Percentiles rank a stretch among this genome's conserved stretches.
phyloP scores from a whole-genome alignment of 2,113 vertebrate genomes.

The Bucco capensis region DNA sequence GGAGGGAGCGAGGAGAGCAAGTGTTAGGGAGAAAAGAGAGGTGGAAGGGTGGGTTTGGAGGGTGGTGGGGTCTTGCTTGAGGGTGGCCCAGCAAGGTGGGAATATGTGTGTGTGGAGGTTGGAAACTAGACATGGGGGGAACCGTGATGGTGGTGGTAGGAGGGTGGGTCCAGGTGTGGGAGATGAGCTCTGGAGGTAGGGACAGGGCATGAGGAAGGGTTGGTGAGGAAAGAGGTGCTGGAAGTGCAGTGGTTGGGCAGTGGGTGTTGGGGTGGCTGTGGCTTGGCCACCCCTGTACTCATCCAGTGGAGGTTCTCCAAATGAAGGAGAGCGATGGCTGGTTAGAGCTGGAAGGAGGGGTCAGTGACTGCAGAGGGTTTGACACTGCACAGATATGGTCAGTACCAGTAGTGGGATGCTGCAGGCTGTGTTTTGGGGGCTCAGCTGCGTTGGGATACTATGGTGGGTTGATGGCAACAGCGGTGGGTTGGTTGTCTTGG shows the following conservation, averaged over 20 bases:
- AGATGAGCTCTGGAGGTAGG: neutral
- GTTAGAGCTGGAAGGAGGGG: neutral
- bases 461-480: neutral
- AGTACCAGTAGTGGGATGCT: neutral
- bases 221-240: neutral
- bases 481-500: neutral
- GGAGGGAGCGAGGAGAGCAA: neutral
- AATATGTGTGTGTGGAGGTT: too few relatives aligned
- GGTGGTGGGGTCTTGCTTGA: neutral
- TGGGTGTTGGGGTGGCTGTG: neutral
- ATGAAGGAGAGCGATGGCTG: neutral
- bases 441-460: rapidly evolving
- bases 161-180: neutral
- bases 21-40: neutral
- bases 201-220: neutral
- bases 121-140: neutral
- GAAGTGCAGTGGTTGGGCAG: neutral
- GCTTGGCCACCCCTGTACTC: neutral
- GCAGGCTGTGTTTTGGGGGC: rapidly evolving
- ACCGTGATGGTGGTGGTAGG: neutral
- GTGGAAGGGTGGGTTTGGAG: too few relatives aligned
- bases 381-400: neutral
- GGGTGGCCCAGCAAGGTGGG: neutral
- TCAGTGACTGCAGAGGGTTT: neutral
- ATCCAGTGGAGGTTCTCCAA: neutral